A percentile compares a stretch with the other conserved stretches of the same genome.
Evolutionary conservation across 2,888 invertebrate species (phyloP).

Genomic region (Meiosimyza platycephala): DNA sequence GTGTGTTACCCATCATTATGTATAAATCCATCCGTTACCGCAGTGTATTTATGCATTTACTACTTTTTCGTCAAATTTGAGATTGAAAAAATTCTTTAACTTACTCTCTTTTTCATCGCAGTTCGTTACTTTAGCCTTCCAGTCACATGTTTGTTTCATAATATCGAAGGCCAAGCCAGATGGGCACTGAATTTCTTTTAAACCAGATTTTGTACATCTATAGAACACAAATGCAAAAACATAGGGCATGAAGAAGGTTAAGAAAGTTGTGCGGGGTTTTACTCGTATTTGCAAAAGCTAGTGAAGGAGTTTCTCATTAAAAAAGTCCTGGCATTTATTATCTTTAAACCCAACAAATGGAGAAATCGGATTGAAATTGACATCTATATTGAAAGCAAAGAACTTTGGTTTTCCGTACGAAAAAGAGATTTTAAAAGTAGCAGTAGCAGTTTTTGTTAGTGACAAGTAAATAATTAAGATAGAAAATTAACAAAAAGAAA

Average conservation of each 20-base stretch:
- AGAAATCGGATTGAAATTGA: neutral
- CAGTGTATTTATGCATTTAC: too few relatives aligned
- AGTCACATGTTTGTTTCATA: constrained; percentile 98
- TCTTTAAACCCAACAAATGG: neutral
- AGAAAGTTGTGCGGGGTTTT: neutral
- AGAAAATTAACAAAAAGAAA: constrained; percentile 24
- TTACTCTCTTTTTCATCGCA: constrained; percentile 97
- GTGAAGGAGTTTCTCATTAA: neutral
- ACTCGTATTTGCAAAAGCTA: neutral
- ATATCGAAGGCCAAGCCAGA: constrained; percentile 97
- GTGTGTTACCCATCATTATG: too few relatives aligned
- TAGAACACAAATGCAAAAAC: constrained; percentile 45
- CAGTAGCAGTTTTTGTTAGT: constrained; percentile 38
- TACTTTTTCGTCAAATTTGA: neutral
- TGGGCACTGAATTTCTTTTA: constrained; percentile 97
- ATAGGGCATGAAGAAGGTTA: constrained; percentile 3
- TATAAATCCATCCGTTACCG: too few relatives aligned
- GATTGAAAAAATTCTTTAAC: constrained; percentile 64
- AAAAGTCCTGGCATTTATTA: neutral
- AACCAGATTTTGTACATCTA: constrained; percentile 90
- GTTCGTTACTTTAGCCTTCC: constrained; percentile 97
- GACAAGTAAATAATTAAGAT: constrained; percentile 29
- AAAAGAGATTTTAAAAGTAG: constrained; percentile 32
- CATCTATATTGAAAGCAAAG: constrained; percentile 43
- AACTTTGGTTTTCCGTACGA: constrained; percentile 48